phyloP scores from a whole-genome alignment of 2,113 vertebrate genomes.

The Pterocles orientalis region DNA sequence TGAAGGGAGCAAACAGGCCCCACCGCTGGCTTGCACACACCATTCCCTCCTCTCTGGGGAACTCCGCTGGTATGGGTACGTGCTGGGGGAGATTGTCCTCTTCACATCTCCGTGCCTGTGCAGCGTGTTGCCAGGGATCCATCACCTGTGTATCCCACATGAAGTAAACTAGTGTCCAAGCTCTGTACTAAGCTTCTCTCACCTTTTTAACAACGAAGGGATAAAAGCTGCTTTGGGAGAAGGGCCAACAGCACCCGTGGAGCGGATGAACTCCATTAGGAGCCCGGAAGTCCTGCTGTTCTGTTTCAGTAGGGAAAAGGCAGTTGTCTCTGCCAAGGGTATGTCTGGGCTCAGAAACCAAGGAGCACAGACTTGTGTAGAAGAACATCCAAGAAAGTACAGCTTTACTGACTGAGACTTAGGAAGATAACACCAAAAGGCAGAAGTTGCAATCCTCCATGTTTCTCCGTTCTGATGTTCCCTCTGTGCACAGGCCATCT shows the following conservation, averaged over 20 bases:
- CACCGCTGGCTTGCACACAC: rapidly evolving
- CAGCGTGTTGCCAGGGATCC: neutral
- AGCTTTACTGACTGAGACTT: neutral
- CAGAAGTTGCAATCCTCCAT: neutral
- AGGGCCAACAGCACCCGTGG: rapidly evolving
- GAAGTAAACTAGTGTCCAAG: neutral
- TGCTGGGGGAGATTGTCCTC: neutral
- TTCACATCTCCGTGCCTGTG: neutral
- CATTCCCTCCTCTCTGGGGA: neutral
- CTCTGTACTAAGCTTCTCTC: neutral
- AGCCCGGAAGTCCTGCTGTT: neutral
- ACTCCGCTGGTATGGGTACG: rapidly evolving
- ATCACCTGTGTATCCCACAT: neutral
- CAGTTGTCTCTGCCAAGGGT: neutral
- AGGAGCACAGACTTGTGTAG: neutral
- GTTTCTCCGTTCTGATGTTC: neutral
- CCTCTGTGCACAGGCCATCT: neutral
- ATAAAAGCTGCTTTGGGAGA: neutral
- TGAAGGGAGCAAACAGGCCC: neutral
- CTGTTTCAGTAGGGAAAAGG: neutral
- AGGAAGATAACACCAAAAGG: neutral
- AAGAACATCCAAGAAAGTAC: neutral
- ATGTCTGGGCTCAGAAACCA: neutral
- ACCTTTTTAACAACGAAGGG: neutral
- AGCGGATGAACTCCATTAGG: neutral